Conservation (phyloP, 2,797 vertebrate genomes). For the Ptychadena robeensis region DNA sequence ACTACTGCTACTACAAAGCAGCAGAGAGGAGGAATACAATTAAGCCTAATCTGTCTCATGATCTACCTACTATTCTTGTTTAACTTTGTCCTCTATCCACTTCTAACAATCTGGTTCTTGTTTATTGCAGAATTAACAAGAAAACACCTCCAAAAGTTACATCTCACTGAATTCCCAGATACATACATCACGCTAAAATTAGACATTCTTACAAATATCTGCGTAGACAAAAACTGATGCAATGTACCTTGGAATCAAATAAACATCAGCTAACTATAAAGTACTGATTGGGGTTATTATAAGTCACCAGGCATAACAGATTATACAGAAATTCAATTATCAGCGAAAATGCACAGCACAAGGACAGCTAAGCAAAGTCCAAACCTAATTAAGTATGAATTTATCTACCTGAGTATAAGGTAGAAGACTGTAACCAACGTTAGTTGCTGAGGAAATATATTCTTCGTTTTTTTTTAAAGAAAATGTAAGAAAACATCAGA, state of each 20-base stretch:
- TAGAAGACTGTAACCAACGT: not conserved
- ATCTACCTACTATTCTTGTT: not conserved
- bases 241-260: not conserved
- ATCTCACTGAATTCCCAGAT: not conserved
- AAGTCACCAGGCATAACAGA: not conserved
- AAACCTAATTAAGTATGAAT: not conserved
- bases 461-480: not conserved
- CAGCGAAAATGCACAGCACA: not conserved
- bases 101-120: not conserved
- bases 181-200: not conserved
- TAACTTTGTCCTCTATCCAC: not conserved
- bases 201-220: not conserved
- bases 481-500: too few relatives aligned
- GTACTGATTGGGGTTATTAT: not conserved
- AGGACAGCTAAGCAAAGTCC: not conserved
- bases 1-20: too few relatives aligned
- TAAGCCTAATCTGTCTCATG: too few relatives aligned
- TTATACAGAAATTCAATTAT: conserved; percentile 1
- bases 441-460: not conserved
- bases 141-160: not conserved
- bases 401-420: not conserved
- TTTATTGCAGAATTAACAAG: not conserved
- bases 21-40: too few relatives aligned
- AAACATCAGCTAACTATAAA: not conserved
- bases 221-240: not conserved